Evolutionary conservation across 2,113 vertebrate genomes (phyloP).

Genomic region (Corythaixoides concolor): DNA sequence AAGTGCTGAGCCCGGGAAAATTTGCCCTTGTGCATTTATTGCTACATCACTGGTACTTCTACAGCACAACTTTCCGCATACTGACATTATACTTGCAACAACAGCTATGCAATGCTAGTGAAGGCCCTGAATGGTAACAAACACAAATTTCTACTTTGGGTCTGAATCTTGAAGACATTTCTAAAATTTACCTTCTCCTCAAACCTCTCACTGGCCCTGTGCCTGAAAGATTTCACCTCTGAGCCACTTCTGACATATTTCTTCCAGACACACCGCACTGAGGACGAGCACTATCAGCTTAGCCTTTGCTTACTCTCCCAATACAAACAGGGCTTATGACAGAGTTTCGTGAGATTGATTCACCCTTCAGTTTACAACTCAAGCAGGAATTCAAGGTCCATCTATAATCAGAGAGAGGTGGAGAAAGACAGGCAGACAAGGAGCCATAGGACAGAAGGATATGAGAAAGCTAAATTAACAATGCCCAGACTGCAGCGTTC

Average conservation of each 20-base stretch:
- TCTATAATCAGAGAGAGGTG: not conserved
- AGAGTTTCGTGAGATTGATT: not conserved
- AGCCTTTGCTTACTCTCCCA: not conserved
- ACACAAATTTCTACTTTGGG: not conserved
- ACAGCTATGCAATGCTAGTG: fast-evolving
- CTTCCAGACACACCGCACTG: not conserved
- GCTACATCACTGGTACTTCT: not conserved
- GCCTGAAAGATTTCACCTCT: not conserved
- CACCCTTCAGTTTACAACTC: not conserved
- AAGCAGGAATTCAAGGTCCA: not conserved
- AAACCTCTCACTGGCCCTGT: not conserved
- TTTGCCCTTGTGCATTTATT: not conserved
- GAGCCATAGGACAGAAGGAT: not conserved
- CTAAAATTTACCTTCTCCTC: not conserved
- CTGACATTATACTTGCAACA: fast-evolving
- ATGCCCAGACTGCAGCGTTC: fast-evolving
- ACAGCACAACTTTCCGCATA: fast-evolving
- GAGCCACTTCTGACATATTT: not conserved
- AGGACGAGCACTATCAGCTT: not conserved
- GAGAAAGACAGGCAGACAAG: not conserved
- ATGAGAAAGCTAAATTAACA: not conserved
- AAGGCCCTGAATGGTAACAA: not conserved
- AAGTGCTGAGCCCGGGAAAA: slow-evolving; percentile 4
- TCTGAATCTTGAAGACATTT: not conserved
- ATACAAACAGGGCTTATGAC: not conserved